These are phyloP conservation scores for Malacoctenus gilli DNA, from an alignment of 2,797 vertebrate genomes.

Conservation along the genomic window DNA sequence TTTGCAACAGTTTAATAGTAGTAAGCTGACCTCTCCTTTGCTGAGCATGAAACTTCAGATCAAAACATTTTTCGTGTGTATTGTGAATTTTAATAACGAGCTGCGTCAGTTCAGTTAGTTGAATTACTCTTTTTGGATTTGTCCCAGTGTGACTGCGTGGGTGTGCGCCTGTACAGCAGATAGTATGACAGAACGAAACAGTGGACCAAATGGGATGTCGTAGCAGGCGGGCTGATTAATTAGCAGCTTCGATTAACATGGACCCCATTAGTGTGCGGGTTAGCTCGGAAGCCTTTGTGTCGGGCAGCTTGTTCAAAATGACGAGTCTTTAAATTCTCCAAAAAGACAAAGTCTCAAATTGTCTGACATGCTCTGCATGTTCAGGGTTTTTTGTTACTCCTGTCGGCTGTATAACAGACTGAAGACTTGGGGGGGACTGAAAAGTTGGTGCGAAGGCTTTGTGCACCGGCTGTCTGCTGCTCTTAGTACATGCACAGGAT, in stretches of 20 bases:
- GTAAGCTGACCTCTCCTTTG: too few relatives aligned
- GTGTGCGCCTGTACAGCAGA: conserved; percentile 26
- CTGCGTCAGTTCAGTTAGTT: neutral
- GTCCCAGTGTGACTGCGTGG: neutral
- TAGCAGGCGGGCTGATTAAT: conserved; percentile 37
- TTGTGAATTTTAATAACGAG: neutral
- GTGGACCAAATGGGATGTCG: conserved; percentile 42
- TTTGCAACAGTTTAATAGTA: too few relatives aligned
- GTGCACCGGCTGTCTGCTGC: too few relatives aligned
- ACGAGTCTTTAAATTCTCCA: neutral
- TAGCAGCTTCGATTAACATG: conserved; percentile 49
- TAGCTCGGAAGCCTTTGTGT: conserved; percentile 25
- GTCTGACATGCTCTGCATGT: too few relatives aligned
- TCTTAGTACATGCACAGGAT: too few relatives aligned
- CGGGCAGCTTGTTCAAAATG: neutral
- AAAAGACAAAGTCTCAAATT: neutral
- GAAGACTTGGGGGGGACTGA: too few relatives aligned
- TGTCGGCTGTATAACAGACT: too few relatives aligned
- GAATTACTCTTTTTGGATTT: neutral
- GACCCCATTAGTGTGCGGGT: conserved; percentile 30
- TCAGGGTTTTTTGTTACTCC: too few relatives aligned
- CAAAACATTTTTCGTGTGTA: neutral
- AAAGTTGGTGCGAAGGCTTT: too few relatives aligned
- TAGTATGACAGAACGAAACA: conserved; percentile 33
- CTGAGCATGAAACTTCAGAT: neutral